phyloP scores from a whole-genome alignment of 2,797 vertebrate species.

The Diceros bicornis region DNA sequence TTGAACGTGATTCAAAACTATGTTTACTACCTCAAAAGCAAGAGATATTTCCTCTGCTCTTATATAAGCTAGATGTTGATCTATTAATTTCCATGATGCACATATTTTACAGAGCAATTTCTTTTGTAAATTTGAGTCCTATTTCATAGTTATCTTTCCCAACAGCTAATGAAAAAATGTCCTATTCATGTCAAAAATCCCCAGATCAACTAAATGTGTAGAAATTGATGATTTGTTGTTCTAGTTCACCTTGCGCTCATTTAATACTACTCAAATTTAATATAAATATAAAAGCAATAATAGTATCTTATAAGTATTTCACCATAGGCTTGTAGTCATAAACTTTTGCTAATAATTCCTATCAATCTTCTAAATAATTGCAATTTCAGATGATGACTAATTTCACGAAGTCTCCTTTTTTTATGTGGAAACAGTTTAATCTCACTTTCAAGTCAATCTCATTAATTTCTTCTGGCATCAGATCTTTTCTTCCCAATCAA shows the following conservation, averaged over 20 bases:
- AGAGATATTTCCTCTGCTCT: background rate
- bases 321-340: background rate
- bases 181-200: background rate
- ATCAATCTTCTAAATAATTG: background rate
- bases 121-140: background rate
- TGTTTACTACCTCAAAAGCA: background rate
- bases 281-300: background rate
- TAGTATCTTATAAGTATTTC: background rate
- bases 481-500: background rate
- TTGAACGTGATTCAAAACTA: background rate
- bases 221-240: background rate
- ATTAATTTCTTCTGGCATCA: background rate
- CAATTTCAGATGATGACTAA: background rate
- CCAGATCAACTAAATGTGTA: background rate
- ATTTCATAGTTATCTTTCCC: background rate
- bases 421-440: background rate
- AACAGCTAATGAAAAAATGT: background rate
- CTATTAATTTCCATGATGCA: background rate
- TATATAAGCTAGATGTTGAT: rapidly evolving
- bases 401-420: background rate
- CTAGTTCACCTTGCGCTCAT: background rate
- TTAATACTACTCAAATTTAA: background rate
- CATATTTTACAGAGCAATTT: background rate
- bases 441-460: background rate
- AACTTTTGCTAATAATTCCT: background rate